A percentile compares a stretch with the other conserved stretches of the same genome.
Conservation (phyloP, 2,888 invertebrate species). For the Erebia ligea region DNA sequence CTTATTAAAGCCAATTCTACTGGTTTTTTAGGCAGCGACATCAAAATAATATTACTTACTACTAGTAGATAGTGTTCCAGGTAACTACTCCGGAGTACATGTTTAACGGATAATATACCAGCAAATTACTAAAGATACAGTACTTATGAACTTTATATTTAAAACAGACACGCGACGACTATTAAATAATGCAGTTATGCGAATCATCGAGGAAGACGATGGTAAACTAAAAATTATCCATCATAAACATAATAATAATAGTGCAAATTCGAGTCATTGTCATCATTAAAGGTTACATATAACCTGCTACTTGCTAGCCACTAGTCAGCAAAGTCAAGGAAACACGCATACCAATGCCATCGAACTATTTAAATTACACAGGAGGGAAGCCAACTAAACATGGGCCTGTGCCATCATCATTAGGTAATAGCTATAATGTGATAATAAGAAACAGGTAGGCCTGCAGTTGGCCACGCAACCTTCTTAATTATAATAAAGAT, state of each 20-base stretch:
- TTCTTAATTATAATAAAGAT: slow-evolving; percentile 32
- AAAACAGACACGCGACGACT: neutral
- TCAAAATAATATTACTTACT: too few relatives aligned
- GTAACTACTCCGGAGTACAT: neutral
- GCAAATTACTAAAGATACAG: neutral
- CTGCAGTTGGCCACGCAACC: slow-evolving; percentile 18
- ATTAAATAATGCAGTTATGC: slow-evolving; percentile 9
- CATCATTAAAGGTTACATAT: slow-evolving; percentile 11
- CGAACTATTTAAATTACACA: slow-evolving; percentile 33
- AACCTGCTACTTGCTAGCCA: neutral
- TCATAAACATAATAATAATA: slow-evolving; percentile 9
- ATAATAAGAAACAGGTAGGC: slow-evolving; percentile 29
- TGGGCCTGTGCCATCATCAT: slow-evolving; percentile 24
- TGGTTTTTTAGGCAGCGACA: too few relatives aligned
- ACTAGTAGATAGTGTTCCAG: too few relatives aligned
- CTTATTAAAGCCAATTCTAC: too few relatives aligned
- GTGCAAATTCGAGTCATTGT: slow-evolving; percentile 10
- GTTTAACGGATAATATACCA: neutral
- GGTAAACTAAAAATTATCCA: slow-evolving; percentile 19
- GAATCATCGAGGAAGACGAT: slow-evolving; percentile 10
- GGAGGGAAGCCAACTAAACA: slow-evolving; percentile 20
- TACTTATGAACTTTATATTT: neutral
- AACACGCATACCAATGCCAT: slow-evolving; percentile 26
- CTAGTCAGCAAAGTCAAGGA: slow-evolving; percentile 16
- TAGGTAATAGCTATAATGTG: slow-evolving; percentile 33